Evolutionary conservation across 1,140 invertebrate species (phyloP).

Genomic region (Chironomus striatipennis): DNA sequence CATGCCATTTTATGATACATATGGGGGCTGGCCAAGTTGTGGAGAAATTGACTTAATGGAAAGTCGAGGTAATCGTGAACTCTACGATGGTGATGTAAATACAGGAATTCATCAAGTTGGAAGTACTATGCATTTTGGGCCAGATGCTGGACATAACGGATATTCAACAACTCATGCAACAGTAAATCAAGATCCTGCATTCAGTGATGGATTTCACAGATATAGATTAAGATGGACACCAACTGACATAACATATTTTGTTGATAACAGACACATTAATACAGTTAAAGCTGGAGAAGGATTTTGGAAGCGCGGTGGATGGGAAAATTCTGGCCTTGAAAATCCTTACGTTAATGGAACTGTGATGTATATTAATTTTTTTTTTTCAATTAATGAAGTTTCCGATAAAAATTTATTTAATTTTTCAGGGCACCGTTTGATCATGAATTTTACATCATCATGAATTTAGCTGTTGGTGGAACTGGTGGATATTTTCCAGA

Average conservation of each 20-base stretch:
- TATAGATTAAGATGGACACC: slow-evolving; percentile 31
- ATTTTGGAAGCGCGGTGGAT: slow-evolving; percentile 37
- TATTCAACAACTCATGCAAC: slow-evolving; percentile 33
- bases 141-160: slow-evolving; percentile 38
- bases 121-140: slow-evolving; percentile 47
- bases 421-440: slow-evolving; percentile 37
- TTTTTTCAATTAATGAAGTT: too few species aligned
- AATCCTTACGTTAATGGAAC: slow-evolving; percentile 39
- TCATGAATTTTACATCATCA: slow-evolving; percentile 44
- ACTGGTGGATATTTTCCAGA: slow-evolving; percentile 45
- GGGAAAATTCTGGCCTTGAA: slow-evolving; percentile 27
- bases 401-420: too few species aligned
- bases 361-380: slow-evolving; percentile 31
- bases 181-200: slow-evolving; percentile 32
- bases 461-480: slow-evolving; percentile 46
- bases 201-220: slow-evolving; percentile 30
- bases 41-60: slow-evolving; percentile 50
- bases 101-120: slow-evolving; percentile 42
- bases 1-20: slow-evolving; percentile 46
- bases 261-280: slow-evolving; percentile 32
- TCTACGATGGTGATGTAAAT: slow-evolving; percentile 44
- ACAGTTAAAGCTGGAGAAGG: slow-evolving; percentile 33
- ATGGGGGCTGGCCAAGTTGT: slow-evolving; percentile 48
- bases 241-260: slow-evolving; percentile 28
- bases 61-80: slow-evolving; percentile 48